Evolutionary conservation across 2,888 invertebrate species (phyloP).

Genomic region (Pheosia tremula): DNA sequence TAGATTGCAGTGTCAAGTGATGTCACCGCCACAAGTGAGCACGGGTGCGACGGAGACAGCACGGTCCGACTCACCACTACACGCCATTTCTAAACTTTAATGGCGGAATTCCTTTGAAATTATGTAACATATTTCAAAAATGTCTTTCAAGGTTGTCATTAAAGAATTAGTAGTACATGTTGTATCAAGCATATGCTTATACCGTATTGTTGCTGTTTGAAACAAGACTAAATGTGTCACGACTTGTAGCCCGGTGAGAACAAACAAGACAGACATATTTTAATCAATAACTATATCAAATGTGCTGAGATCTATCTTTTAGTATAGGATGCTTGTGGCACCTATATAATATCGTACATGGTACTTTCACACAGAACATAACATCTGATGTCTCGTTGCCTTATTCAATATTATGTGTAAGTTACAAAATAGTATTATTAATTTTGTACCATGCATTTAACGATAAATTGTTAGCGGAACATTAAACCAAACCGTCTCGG

Average conservation of each 20-base stretch:
- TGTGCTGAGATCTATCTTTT: conserved; percentile 48
- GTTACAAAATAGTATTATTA: conserved; percentile 49
- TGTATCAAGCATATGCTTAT: too few relatives aligned
- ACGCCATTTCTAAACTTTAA: too few relatives aligned
- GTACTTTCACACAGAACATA: conserved; percentile 14
- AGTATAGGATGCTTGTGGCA: conserved; percentile 45
- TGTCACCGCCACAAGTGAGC: too few relatives aligned
- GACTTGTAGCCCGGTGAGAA: not conserved
- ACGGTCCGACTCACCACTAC: too few relatives aligned
- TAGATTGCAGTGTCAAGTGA: too few relatives aligned
- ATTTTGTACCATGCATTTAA: conserved; percentile 32
- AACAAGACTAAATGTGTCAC: not conserved
- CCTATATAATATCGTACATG: conserved; percentile 36
- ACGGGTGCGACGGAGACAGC: too few relatives aligned
- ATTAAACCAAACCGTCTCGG: not conserved
- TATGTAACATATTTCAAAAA: too few relatives aligned
- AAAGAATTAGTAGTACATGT: too few relatives aligned
- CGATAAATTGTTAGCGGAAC: not conserved
- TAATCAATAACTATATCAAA: conserved; percentile 2
- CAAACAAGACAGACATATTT: not conserved
- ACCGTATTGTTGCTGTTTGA: too few relatives aligned
- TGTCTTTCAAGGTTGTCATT: too few relatives aligned
- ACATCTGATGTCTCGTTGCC: conserved; percentile 10
- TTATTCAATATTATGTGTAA: conserved; percentile 36
- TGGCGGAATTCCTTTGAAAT: too few relatives aligned